A percentile compares a stretch with the other conserved stretches of the same genome.
Evolutionary conservation across 2,797 vertebrate genomes (phyloP).

Genomic region (Gallinago solitaria): DNA sequence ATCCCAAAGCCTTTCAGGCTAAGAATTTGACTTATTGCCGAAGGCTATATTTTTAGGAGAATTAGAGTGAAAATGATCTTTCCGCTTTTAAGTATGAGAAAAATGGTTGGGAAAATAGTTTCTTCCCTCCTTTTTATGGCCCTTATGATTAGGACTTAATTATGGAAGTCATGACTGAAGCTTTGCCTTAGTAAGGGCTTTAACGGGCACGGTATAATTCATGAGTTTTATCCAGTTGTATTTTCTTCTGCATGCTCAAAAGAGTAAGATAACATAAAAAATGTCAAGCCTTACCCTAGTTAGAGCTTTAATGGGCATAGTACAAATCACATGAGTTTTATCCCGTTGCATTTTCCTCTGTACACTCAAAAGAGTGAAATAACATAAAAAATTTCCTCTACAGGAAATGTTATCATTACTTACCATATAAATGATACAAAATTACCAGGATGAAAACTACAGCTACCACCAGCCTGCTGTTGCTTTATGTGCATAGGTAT

Average conservation of each 20-base stretch:
- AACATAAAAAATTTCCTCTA: background rate
- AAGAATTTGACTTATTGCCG: background rate
- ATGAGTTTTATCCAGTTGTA: background rate
- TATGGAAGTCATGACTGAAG: background rate
- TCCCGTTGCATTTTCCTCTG: background rate
- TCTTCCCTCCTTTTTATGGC: background rate
- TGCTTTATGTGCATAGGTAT: background rate
- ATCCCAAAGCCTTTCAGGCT: background rate
- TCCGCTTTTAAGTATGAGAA: background rate
- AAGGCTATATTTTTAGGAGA: slow-evolving; percentile 16
- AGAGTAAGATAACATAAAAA: background rate
- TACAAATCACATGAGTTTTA: background rate
- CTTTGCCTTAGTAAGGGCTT: background rate
- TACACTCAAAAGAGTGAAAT: background rate
- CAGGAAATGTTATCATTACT: background rate
- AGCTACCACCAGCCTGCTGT: background rate
- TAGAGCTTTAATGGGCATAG: background rate
- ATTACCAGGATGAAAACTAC: background rate
- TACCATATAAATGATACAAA: background rate
- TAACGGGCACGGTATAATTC: background rate
- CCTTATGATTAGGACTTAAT: background rate
- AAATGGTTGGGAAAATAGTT: background rate
- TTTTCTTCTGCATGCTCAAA: background rate
- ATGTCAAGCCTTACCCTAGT: background rate
- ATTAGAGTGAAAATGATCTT: background rate